Evolutionary conservation across 2,888 invertebrate genomes (phyloP).

Genomic region (Drosophila acutilabella): DNA sequence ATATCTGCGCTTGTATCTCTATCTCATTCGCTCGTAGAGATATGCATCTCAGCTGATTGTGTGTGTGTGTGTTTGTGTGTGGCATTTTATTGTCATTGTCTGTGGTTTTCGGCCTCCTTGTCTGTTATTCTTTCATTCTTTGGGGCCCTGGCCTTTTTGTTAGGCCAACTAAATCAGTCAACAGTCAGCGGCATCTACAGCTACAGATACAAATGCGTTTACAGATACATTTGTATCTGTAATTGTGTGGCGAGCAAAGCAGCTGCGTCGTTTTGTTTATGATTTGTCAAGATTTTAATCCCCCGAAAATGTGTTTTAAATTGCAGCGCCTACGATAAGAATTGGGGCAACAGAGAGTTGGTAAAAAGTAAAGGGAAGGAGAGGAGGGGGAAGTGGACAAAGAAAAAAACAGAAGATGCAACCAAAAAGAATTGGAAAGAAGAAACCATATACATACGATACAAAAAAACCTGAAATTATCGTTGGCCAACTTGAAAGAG

Average conservation of each 20-base stretch:
- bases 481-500: conserved; percentile 36
- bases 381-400: neutral
- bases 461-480: conserved; percentile 23
- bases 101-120: conserved; percentile 18
- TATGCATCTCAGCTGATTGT: conserved; percentile 63
- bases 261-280: conserved; percentile 71
- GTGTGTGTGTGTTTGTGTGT: conserved; percentile 37
- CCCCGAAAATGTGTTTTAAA: conserved; percentile 72
- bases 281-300: conserved; percentile 75
- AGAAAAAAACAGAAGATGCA: conserved; percentile 10
- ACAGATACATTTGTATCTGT: conserved; percentile 55
- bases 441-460: neutral
- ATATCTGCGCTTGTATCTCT: conserved; percentile 3
- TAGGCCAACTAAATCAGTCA: conserved; percentile 56
- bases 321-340: conserved; percentile 66
- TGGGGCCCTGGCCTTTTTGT: conserved; percentile 29
- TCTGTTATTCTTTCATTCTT: conserved; percentile 14
- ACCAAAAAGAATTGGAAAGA: neutral
- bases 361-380: neutral
- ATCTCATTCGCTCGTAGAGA: conserved; percentile 43
- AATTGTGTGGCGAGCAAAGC: conserved; percentile 47
- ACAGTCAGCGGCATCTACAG: conserved; percentile 24
- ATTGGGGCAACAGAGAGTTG: conserved; percentile 20
- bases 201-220: conserved; percentile 31
- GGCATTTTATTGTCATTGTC: conserved; percentile 61